phyloP scores from a whole-genome alignment of 2,113 vertebrate species.

The Saiga tatarica region DNA sequence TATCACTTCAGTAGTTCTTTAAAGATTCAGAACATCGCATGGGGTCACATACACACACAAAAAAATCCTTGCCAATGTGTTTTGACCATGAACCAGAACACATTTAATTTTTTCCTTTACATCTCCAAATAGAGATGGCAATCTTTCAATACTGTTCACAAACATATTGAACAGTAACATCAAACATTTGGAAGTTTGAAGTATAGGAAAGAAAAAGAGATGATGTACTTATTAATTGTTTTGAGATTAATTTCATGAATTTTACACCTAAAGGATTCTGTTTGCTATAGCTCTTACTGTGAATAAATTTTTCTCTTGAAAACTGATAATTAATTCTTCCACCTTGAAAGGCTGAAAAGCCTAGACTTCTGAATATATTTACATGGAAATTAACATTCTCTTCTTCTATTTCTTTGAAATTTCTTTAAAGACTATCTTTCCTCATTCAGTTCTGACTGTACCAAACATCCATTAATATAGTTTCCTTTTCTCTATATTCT shows the following conservation, averaged over 20 bases:
- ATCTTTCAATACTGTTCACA: conserved; percentile 15
- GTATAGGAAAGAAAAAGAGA: conserved; percentile 60
- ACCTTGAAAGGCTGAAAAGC: conserved; percentile 78
- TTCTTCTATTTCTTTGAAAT: conserved; percentile 82
- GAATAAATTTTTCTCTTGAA: conserved; percentile 81
- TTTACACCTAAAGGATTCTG: conserved; percentile 77
- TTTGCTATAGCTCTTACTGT: conserved; percentile 75
- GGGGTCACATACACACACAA: background rate
- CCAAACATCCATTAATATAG: conserved; percentile 69
- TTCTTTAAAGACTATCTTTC: conserved; percentile 79
- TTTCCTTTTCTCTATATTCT: conserved; percentile 53
- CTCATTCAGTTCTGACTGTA: conserved; percentile 64
- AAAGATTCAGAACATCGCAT: background rate
- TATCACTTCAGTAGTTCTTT: background rate
- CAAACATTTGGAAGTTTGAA: conserved; percentile 65
- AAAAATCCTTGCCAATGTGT: background rate
- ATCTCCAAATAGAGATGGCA: background rate
- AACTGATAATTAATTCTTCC: conserved; percentile 87
- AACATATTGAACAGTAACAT: conserved; percentile 58
- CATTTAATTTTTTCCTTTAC: background rate
- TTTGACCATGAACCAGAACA: background rate
- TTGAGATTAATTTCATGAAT: conserved; percentile 76
- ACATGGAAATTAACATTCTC: conserved; percentile 84
- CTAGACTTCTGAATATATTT: conserved; percentile 79
- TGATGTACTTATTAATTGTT: conserved; percentile 74